Conservation (phyloP, 30 jellyfish, hydroid and myxozoan species). For the Aurelia sp. region DNA sequence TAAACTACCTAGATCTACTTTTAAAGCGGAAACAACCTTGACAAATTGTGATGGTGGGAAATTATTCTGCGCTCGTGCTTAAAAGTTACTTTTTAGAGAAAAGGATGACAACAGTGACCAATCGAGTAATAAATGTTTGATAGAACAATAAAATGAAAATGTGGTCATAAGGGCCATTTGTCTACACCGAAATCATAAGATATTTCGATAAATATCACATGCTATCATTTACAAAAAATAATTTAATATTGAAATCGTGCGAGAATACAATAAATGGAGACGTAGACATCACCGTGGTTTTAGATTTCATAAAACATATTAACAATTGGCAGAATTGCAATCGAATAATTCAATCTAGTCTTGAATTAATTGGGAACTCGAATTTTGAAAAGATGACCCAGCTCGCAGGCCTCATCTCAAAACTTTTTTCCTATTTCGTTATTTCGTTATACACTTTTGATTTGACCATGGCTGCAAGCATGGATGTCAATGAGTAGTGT, state of each 20-base stretch:
- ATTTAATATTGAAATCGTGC: constrained; percentile 43
- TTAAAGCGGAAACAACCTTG: no score
- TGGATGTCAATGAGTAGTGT: no score
- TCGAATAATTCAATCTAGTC: constrained; percentile 53
- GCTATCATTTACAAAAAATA: constrained; percentile 48
- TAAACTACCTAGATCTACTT: no score
- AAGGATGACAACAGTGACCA: no score
- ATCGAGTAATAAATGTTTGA: neutral
- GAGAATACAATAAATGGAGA: constrained; percentile 71
- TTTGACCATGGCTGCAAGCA: no score
- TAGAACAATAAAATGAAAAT: neutral
- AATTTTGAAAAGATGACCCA: constrained; percentile 76
- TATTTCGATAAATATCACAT: constrained; percentile 35
- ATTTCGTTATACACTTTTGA: constrained; percentile 14
- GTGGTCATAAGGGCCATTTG: neutral
- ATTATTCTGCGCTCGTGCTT: no score
- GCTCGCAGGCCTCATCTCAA: constrained; percentile 30
- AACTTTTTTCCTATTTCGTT: constrained; percentile 17
- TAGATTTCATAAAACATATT: constrained; percentile 67
- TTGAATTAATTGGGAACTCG: constrained; percentile 58
- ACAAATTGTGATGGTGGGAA: no score
- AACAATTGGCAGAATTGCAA: constrained; percentile 54
- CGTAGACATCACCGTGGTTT: constrained; percentile 73
- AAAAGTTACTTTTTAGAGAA: no score
- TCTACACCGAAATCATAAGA: constrained; percentile 32